Evolutionary conservation across 2,797 vertebrate species (phyloP).

Genomic region (Tokudaia muenninki): DNA sequence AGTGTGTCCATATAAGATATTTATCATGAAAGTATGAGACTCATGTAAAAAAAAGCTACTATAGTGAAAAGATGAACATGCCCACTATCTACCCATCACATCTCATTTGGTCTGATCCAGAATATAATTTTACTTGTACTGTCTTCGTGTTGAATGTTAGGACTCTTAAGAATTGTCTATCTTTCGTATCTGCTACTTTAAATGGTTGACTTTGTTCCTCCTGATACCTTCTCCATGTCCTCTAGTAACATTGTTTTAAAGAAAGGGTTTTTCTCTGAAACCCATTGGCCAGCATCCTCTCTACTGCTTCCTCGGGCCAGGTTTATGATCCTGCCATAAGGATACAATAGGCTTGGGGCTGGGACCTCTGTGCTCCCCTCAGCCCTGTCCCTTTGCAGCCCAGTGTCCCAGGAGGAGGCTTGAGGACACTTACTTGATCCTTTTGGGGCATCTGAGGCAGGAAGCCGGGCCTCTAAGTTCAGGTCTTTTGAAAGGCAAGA

Average conservation of each 20-base stretch:
- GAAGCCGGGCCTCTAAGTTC: background rate
- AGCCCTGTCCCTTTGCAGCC: background rate
- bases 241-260: background rate
- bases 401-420: background rate
- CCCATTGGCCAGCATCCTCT: background rate
- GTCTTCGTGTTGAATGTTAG: background rate
- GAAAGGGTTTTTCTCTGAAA: background rate
- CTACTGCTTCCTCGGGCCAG: background rate
- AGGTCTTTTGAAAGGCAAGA: conserved; percentile 46
- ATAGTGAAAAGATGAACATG: background rate
- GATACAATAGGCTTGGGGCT: background rate
- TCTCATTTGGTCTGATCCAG: background rate
- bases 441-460: background rate
- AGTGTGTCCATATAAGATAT: background rate
- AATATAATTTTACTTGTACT: background rate
- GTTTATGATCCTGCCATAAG: background rate
- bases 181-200: background rate
- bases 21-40: background rate
- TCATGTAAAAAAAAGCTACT: background rate
- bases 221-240: background rate
- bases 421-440: background rate
- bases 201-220: background rate
- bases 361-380: background rate
- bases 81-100: background rate
- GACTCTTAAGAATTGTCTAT: background rate